Conservation (phyloP, 2,888 invertebrate genomes). For the Lasioglossum vierecki region DNA sequence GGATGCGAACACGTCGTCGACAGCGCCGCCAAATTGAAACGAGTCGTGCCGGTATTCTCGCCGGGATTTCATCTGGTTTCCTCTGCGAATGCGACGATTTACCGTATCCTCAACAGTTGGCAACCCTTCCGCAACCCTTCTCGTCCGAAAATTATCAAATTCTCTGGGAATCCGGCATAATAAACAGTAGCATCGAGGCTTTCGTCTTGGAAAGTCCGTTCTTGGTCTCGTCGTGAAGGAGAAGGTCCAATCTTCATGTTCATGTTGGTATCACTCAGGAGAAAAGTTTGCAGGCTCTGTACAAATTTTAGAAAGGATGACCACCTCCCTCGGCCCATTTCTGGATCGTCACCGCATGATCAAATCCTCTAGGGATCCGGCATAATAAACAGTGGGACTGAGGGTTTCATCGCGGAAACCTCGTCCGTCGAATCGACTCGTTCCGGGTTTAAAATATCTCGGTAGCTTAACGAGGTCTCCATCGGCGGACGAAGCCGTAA, state of each 20-base stretch:
- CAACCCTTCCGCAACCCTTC: constrained; percentile 30
- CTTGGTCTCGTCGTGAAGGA: not conserved
- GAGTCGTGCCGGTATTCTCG: constrained; percentile 53
- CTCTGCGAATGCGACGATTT: constrained; percentile 52
- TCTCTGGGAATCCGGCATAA: not conserved
- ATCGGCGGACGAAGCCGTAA: constrained; percentile 13
- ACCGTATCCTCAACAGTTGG: constrained; percentile 44
- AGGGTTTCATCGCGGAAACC: not conserved
- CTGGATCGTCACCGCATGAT: not conserved
- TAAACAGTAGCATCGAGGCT: not conserved
- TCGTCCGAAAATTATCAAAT: constrained; percentile 12
- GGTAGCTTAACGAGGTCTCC: constrained; percentile 6
- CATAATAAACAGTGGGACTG: not conserved
- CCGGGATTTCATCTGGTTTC: constrained; percentile 55
- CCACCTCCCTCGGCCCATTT: not conserved
- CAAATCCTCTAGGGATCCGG: not conserved
- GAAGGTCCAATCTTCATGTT: not conserved
- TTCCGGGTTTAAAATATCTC: constrained; percentile 1
- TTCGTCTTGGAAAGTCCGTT: not conserved
- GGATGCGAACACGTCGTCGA: not conserved
- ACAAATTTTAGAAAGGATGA: not conserved
- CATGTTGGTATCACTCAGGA: no score
- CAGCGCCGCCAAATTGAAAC: constrained; percentile 60
- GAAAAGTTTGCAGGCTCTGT: not conserved
- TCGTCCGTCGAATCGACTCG: not conserved